Evolutionary conservation across 2,113 vertebrate species (phyloP).

Genomic region (Suncus etruscus): DNA sequence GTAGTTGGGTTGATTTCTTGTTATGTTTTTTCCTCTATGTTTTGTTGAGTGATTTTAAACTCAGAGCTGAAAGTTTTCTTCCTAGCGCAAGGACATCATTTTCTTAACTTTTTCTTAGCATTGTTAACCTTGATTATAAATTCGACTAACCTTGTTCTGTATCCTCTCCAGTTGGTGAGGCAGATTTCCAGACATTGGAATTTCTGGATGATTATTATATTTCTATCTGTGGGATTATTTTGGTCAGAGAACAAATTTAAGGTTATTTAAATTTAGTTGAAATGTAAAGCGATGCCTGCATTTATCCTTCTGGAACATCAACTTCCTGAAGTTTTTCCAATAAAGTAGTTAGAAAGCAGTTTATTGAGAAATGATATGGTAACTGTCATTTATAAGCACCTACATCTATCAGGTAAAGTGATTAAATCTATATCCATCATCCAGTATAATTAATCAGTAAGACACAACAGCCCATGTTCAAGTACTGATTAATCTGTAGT

Average conservation of each 20-base stretch:
- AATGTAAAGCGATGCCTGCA: conserved; percentile 34
- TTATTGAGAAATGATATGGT: conserved; percentile 79
- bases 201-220: conserved; percentile 30
- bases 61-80: conserved; percentile 47
- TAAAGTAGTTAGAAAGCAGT: conserved; percentile 66
- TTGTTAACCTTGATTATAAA: conserved; percentile 62
- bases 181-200: conserved; percentile 41
- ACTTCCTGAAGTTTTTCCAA: conserved; percentile 54
- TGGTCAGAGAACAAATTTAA: conserved; percentile 45
- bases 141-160: conserved; percentile 60
- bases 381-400: conserved; percentile 54
- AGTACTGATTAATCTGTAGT: conserved; percentile 84
- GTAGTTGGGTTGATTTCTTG: conserved; percentile 14
- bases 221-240: conserved; percentile 12
- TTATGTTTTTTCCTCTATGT: not conserved
- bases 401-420: conserved; percentile 79
- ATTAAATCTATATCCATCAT: conserved; percentile 84
- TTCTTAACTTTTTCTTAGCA: conserved; percentile 1
- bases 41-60: conserved; percentile 43
- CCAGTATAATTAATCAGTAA: conserved; percentile 85
- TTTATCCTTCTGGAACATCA: conserved; percentile 29
- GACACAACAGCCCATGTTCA: conserved; percentile 32
- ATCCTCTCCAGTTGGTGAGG: conserved; percentile 56
- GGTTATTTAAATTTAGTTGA: conserved; percentile 51
- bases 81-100: conserved; percentile 2